phyloP scores from a whole-genome alignment of 2,888 invertebrate species.

The Leucophenga maculata region DNA sequence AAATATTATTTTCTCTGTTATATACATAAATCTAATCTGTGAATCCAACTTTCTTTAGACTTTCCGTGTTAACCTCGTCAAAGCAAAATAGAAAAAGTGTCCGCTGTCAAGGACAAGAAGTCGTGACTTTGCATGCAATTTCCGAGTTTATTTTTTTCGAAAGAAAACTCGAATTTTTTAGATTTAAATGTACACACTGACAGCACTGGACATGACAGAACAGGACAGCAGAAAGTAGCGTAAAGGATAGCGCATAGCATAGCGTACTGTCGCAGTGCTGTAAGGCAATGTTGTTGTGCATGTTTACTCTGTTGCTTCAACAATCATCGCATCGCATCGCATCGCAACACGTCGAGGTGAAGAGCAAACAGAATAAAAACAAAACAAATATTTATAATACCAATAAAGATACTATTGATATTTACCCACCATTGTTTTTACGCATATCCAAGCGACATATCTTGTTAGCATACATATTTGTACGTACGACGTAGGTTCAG shows the following conservation, averaged over 20 bases:
- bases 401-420: conserved; percentile 61
- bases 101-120: conserved; percentile 20
- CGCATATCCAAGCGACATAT: background rate
- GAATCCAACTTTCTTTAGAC: too few relatives aligned
- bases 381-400: conserved; percentile 55
- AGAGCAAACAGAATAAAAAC: conserved; percentile 14
- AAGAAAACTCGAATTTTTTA: background rate
- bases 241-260: background rate
- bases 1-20: too few relatives aligned
- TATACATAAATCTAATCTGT: too few relatives aligned
- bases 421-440: conserved; percentile 44
- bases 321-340: background rate
- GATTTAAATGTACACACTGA: background rate
- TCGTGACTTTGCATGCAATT: conserved; percentile 11
- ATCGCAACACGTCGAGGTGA: background rate
- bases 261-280: too few relatives aligned
- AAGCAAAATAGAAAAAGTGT: background rate
- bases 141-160: background rate
- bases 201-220: background rate
- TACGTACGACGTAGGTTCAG: background rate
- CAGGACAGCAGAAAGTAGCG: background rate
- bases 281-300: too few relatives aligned
- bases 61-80: too few relatives aligned
- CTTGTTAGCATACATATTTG: conserved; percentile 2
- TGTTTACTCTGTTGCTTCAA: background rate